Conservation (phyloP, 2,797 vertebrate species). For the Xenentodon cancila region DNA sequence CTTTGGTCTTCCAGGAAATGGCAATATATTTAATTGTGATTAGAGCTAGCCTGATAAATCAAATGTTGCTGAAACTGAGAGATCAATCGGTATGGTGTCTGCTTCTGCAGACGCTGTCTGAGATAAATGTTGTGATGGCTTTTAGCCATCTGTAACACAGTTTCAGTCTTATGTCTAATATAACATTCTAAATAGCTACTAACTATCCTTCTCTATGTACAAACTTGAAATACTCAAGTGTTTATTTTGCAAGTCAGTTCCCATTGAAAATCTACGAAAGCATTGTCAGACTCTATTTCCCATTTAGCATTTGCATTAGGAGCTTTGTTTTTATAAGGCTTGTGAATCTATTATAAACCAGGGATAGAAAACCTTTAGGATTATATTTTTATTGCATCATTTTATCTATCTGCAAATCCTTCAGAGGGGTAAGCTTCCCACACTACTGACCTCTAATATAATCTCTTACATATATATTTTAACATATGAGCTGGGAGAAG, state of each 20-base stretch:
- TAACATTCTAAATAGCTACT: slow-evolving; percentile 2
- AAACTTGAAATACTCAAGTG: neutral
- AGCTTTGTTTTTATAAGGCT: slow-evolving; percentile 14
- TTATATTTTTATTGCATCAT: slow-evolving; percentile 39
- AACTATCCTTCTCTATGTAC: neutral
- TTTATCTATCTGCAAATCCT: slow-evolving; percentile 28
- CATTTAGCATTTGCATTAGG: slow-evolving; percentile 11
- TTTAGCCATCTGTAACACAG: neutral
- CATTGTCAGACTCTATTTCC: slow-evolving; percentile 12
- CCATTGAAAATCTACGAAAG: slow-evolving; percentile 1
- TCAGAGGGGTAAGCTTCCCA: slow-evolving; percentile 19
- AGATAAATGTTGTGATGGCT: neutral
- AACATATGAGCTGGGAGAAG: neutral
- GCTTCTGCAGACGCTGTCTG: neutral
- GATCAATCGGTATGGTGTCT: neutral
- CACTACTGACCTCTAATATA: slow-evolving; percentile 3
- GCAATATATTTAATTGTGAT: neutral
- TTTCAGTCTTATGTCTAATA: neutral
- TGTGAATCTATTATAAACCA: slow-evolving; percentile 14
- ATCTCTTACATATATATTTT: slow-evolving; percentile 14
- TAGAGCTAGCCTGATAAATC: neutral
- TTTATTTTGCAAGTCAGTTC: neutral
- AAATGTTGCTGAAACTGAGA: neutral
- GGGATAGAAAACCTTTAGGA: slow-evolving; percentile 26
- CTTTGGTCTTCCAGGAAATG: neutral